Percentiles rank a stretch among this genome's conserved stretches.
phyloP scores from a whole-genome alignment of 2,797 vertebrate species.

The Pelobates cultripes region DNA sequence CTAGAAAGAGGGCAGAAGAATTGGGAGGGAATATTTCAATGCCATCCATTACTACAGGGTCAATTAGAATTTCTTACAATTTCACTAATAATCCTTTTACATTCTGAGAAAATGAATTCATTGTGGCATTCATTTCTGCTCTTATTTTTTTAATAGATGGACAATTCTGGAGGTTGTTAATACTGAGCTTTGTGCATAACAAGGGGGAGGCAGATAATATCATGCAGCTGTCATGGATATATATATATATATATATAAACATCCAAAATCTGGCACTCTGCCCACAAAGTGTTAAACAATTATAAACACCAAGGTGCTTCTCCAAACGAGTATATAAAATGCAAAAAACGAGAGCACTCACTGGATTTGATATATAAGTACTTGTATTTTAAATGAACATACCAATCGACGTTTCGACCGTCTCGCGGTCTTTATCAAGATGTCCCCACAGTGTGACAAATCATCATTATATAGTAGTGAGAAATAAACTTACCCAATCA shows the following conservation, averaged over 20 bases:
- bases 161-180: constrained; percentile 67
- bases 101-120: constrained; percentile 75
- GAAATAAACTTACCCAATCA: too few relatives aligned
- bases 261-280: too few relatives aligned
- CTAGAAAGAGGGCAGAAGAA: constrained; percentile 81
- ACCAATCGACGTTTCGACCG: too few relatives aligned
- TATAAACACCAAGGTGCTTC: too few relatives aligned
- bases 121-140: constrained; percentile 71
- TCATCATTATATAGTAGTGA: too few relatives aligned
- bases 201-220: constrained; percentile 51
- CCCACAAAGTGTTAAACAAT: too few relatives aligned
- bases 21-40: constrained; percentile 80
- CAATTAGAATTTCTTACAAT: constrained; percentile 80
- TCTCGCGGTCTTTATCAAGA: too few relatives aligned
- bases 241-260: neutral
- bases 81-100: constrained; percentile 75
- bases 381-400: too few relatives aligned
- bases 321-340: too few relatives aligned
- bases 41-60: constrained; percentile 84
- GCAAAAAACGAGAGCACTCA: too few relatives aligned
- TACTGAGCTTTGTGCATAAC: constrained; percentile 59
- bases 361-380: too few relatives aligned
- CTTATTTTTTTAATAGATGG: constrained; percentile 68
- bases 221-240: constrained; percentile 42
- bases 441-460: too few relatives aligned